phyloP scores from a whole-genome alignment of 2,888 invertebrate genomes.

The Drosophila fungiperda region DNA sequence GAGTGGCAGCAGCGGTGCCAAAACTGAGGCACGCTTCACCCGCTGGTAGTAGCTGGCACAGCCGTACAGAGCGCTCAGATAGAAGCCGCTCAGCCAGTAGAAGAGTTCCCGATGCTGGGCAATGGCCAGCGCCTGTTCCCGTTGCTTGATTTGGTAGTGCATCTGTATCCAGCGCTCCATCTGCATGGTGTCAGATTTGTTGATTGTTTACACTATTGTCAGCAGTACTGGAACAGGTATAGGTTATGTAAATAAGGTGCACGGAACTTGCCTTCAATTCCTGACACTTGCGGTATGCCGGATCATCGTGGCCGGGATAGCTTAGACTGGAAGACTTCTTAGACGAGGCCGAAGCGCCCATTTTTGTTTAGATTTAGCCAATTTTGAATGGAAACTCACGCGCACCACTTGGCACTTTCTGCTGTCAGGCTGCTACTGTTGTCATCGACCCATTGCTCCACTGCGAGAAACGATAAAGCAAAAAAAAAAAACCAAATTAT shows the following conservation, averaged over 20 bases:
- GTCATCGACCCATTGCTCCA: slow-evolving; percentile 46
- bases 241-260: slow-evolving; percentile 25
- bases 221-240: background rate
- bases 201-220: background rate
- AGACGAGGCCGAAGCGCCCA: slow-evolving; percentile 75
- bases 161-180: slow-evolving; percentile 93
- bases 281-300: slow-evolving; percentile 79
- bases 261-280: slow-evolving; percentile 74
- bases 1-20: slow-evolving; percentile 90
- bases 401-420: slow-evolving; percentile 12
- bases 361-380: slow-evolving; percentile 35
- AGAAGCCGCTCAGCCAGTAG: slow-evolving; percentile 90
- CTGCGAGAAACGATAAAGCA: background rate
- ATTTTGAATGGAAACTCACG: slow-evolving; percentile 2
- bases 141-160: slow-evolving; percentile 91
- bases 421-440: slow-evolving; percentile 9
- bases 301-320: slow-evolving; percentile 78
- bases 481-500: background rate
- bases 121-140: slow-evolving; percentile 89
- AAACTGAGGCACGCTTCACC: slow-evolving; percentile 87
- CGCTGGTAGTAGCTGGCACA: slow-evolving; percentile 87
- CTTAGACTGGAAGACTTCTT: slow-evolving; percentile 56
- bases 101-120: slow-evolving; percentile 90
- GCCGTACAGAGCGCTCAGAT: slow-evolving; percentile 86
- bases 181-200: slow-evolving; percentile 81